A percentile compares a stretch with the other conserved stretches of the same genome.
phyloP scores from a whole-genome alignment of 2,797 vertebrate genomes.

The Alectoris magna region DNA sequence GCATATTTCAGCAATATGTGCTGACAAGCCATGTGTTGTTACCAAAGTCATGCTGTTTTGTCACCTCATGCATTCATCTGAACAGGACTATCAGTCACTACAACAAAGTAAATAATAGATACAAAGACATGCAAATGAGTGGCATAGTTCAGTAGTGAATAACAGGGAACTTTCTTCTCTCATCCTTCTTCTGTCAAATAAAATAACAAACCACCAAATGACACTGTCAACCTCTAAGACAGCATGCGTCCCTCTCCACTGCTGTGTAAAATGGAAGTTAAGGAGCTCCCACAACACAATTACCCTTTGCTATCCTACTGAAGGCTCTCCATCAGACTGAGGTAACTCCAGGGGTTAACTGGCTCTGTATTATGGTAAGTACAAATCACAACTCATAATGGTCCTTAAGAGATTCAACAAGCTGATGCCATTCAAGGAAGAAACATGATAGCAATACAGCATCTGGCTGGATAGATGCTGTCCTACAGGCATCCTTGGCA shows the following conservation, averaged over 20 bases:
- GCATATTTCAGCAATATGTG: constrained; percentile 44
- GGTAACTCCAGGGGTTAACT: background rate
- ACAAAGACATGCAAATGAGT: constrained; percentile 5
- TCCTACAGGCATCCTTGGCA: background rate
- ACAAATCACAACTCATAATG: background rate
- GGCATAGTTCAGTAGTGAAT: background rate
- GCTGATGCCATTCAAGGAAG: background rate
- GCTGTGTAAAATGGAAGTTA: background rate
- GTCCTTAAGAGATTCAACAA: background rate
- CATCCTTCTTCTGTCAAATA: background rate
- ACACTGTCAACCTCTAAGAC: background rate
- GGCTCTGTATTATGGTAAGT: background rate
- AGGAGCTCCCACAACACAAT: background rate
- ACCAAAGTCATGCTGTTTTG: constrained; percentile 5
- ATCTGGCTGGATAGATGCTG: background rate
- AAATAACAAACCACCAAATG: background rate
- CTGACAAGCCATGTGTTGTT: constrained; percentile 37
- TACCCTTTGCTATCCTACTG: background rate
- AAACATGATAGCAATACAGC: background rate
- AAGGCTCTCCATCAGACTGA: background rate
- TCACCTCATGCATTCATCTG: constrained; percentile 7
- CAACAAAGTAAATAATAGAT: constrained; percentile 9
- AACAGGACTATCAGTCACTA: constrained; percentile 13
- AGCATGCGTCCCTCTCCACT: background rate
- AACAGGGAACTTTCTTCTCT: background rate